Evolutionary conservation across 2,888 invertebrate species (phyloP).

Genomic region (Oscheius sp.): DNA sequence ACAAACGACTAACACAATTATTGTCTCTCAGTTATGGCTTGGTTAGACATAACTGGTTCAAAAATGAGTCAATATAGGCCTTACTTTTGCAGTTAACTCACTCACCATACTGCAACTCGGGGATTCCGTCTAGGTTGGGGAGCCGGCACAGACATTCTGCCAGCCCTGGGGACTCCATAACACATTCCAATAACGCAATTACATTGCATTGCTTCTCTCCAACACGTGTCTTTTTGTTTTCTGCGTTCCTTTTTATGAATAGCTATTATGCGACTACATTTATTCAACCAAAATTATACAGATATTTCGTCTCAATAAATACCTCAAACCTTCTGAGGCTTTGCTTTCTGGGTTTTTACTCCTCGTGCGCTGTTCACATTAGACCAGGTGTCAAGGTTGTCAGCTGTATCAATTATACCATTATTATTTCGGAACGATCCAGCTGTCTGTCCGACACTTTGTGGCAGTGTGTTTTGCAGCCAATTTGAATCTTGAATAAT

Average conservation of each 20-base stretch:
- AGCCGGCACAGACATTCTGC: slow-evolving; percentile 15
- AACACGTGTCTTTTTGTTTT: slow-evolving; percentile 2
- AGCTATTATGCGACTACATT: background rate
- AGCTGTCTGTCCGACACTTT: no score
- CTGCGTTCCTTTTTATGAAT: no score
- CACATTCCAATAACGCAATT: slow-evolving; percentile 28
- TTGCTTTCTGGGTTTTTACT: background rate
- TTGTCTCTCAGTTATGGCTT: background rate
- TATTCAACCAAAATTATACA: background rate
- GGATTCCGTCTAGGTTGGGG: background rate
- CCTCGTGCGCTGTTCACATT: background rate
- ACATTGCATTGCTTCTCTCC: slow-evolving; percentile 18
- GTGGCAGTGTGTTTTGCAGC: no score
- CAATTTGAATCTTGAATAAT: no score
- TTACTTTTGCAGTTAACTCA: background rate
- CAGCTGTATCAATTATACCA: background rate
- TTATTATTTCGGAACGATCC: no score
- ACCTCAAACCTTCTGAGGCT: background rate
- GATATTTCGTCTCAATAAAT: background rate
- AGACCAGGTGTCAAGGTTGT: background rate
- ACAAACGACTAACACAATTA: slow-evolving; percentile 24
- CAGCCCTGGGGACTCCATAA: slow-evolving; percentile 26
- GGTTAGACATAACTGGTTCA: background rate
- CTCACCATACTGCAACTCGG: slow-evolving; percentile 16
- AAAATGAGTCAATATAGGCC: no score